Base-by-base conservation (phyloP, 2,797 vertebrate species). In the Benthosema pterotum region DNA sequence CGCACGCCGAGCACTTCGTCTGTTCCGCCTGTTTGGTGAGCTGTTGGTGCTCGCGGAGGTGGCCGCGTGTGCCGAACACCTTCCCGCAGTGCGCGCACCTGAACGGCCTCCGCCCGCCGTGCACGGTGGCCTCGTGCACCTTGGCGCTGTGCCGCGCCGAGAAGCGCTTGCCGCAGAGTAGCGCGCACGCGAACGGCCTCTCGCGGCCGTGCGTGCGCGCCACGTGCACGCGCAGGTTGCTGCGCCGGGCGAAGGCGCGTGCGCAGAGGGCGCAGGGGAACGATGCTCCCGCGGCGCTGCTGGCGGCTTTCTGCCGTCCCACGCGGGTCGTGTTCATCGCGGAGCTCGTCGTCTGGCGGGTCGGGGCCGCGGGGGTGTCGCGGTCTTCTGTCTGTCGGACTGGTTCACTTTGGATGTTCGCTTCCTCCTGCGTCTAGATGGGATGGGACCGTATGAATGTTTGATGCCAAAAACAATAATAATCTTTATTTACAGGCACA, bases 41-140 rank as follows among this genome's bases (percentile, higher is more conserved):
- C 75, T 49, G 2, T 74, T 49, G 78, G 67, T 86, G 84, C 2
- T 54, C 25, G 56, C 59, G 48, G 3, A 86, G 74, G 38, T 71
- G 79, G 54, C 80, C 45, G 12, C 43, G 61, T 2, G 78, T 76
- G 32, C 60, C 55, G 1, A 86, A 84, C 13, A 5, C 9, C 51
- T 75, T 82, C 16, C 75, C 55, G 12, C 85, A 87, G 42, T 75
- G 67, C 0, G 17, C 11, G n/a, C 85, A 87, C 2, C 42, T 8
- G 57, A 75, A 62, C 0, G 71, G 72, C 1, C 69, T 75, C 52
- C 58, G 63, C 15, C 9, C 1, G 16, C 18, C 7, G 59, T 83
- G 83, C 4, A 80, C 67, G 0, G 69, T 68, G 0, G 69, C 52
- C 32, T 65, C 71, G 47, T 83, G 83, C 1, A 83, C 65, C 0